Base-by-base conservation (phyloP, 1,140 invertebrate genomes). In the Zaprionus lachaisei region DNA sequence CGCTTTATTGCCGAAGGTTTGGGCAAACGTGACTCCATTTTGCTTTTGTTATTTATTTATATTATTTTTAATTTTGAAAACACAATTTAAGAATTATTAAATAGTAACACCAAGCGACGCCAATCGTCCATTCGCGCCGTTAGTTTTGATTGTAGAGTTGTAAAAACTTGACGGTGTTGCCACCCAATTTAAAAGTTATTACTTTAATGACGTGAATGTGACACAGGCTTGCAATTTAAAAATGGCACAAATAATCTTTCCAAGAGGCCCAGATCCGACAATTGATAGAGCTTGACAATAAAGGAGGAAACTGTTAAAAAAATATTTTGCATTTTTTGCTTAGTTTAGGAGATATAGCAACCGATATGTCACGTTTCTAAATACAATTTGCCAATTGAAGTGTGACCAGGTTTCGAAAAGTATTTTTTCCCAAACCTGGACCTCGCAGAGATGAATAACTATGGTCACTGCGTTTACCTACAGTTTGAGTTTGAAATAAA, bases 1-100 rank as follows among this genome's bases (percentile, higher is more conserved):
- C 74, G 60, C 28, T 81, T 92, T 1, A 91, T 11, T 4, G 58
- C 72, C 11, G 76, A 63, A 9, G 91, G 91, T 41, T 92, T 92
- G 9, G 91, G 91, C 44, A 92, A 57, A 41, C 80, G 86, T 0
- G 91, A 92, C 55, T 92, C 91, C 91, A 92, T 92, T 38, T 9
- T 64, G 7, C 24, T 38, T 37, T 14, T 31, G 2, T 24, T 49
- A 37, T 37, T 47, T 54, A 24, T 15, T 14, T 22, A 11, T 44
- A 34, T 34, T 34, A 7, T 34, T 34, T 20, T 49, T 14, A 20
- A 20, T 31, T 22, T 38, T 61, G 9, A 31, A 24, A 28, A 14
- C 47, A 51, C 4, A 54, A 20, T 26, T 47, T 38, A 34, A 22
- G 58, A 65, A 31, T 65, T 41, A 22, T 64, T 56, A 22, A 51